phyloP scores from a whole-genome alignment of 2,888 invertebrate genomes.

The Rhagium mordax region DNA sequence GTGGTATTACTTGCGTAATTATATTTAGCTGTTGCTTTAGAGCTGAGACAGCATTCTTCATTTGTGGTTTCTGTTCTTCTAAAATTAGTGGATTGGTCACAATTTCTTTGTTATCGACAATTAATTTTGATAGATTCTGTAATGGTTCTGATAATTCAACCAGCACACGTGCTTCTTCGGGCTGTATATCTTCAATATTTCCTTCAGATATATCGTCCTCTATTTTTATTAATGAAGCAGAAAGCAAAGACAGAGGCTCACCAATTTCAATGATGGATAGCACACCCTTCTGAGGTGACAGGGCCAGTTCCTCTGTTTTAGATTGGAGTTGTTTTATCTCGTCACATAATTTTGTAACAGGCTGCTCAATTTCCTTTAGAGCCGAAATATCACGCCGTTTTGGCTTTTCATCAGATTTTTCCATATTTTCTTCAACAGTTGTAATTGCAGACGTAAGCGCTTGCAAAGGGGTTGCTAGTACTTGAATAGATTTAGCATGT shows the following conservation, averaged over 20 bases:
- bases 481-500: slow-evolving; percentile 25
- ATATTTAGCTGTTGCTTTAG: slow-evolving; percentile 42
- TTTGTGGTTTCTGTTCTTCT: slow-evolving; percentile 29
- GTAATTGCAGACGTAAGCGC: too few relatives aligned
- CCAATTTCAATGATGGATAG: slow-evolving; percentile 42
- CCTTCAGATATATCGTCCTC: not conserved
- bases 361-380: slow-evolving; percentile 13
- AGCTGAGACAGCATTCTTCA: slow-evolving; percentile 34
- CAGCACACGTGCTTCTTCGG: too few relatives aligned
- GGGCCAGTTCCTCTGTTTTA: slow-evolving; percentile 34
- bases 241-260: not conserved
- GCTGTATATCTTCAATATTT: too few relatives aligned
- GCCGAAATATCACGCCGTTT: not conserved
- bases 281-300: slow-evolving; percentile 37
- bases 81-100: not conserved
- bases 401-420: not conserved
- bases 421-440: not conserved
- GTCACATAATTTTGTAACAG: slow-evolving; percentile 37
- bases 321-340: slow-evolving; percentile 35
- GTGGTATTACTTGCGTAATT: slow-evolving; percentile 3
- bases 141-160: not conserved
- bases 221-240: not conserved
- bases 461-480: too few relatives aligned
- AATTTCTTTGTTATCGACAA: not conserved
- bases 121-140: not conserved